Evolutionary conservation across 1,140 invertebrate genomes (phyloP).

Genomic region (Cepaea nemoralis): DNA sequence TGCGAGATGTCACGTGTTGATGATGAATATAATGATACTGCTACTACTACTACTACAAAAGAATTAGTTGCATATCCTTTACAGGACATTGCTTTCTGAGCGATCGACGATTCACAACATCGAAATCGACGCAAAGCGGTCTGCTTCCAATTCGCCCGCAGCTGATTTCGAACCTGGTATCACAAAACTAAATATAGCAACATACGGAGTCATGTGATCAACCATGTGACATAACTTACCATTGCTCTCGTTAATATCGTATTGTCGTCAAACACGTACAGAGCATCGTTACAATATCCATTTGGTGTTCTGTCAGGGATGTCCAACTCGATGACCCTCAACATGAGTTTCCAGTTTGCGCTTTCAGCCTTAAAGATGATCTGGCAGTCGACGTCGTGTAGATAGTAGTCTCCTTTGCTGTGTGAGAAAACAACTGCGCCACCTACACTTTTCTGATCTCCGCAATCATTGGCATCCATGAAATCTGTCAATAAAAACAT

Average conservation of each 20-base stretch:
- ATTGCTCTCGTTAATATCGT: constrained; percentile 57
- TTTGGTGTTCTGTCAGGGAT: constrained; percentile 61
- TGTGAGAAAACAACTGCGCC: constrained; percentile 67
- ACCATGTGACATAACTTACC: too few relatives aligned
- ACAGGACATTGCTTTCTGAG: too few relatives aligned
- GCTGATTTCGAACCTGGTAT: too few relatives aligned
- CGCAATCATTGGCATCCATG: constrained; percentile 64
- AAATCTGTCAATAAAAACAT: constrained; percentile 60
- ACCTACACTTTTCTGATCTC: constrained; percentile 59
- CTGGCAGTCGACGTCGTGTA: constrained; percentile 57
- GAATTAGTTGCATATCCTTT: too few relatives aligned
- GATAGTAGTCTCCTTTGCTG: constrained; percentile 51
- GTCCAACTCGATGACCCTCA: constrained; percentile 64
- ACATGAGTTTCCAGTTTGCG: constrained; percentile 65
- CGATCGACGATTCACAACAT: too few relatives aligned
- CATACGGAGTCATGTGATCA: too few relatives aligned
- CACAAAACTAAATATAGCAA: too few relatives aligned
- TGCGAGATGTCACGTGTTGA: too few relatives aligned
- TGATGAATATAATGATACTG: too few relatives aligned
- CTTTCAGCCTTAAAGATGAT: constrained; percentile 65
- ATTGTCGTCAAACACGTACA: constrained; percentile 65
- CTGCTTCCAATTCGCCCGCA: too few relatives aligned
- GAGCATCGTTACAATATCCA: constrained; percentile 68
- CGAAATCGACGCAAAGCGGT: too few relatives aligned
- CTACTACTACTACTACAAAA: too few relatives aligned